Base-by-base conservation (phyloP, 2,888 invertebrate genomes). In the Dasysyrphus tricinctus region DNA sequence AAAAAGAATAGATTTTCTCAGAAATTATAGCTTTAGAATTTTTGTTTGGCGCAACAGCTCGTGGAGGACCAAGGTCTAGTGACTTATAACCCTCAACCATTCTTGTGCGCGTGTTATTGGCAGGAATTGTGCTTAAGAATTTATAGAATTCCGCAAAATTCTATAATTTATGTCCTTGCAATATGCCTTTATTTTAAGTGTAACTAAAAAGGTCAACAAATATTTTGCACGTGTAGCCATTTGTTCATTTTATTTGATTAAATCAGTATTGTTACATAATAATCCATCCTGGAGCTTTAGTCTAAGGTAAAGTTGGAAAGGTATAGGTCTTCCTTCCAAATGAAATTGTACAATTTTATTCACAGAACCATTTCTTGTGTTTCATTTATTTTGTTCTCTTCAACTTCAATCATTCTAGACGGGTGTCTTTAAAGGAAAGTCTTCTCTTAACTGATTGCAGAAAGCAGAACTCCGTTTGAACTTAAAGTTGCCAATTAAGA, bases 401-500 rank as follows among this genome's bases (percentile, higher is more conserved):
- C 19, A 16, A 57, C 16, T 57, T 57, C 34, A 57, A 57, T 37
- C 57, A 34, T 16, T 37, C 6, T 16, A 16, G n/a, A 16, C 11
- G 4, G n/a, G n/a, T 47, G 47, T 11, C 16, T 57, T 16, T 37
- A 57, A 16, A 11, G 16, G 16, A 16, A 34, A 57, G 6, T 19
- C 34, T 16, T 37, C 12, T 19, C 12, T 11, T 37, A 11, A 57
- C 5, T 37, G 57, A 32, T 56, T 56, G 32, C n/a, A 32, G 54
- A 56, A 56, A 9, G 16, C 3, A 16, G 5, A 34, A 16, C 34
- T 16, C 37, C 3, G 29, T 6, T 16, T 34, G 34, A 34, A 37
- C 16, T 57, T 37, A 34, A 57, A 34, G 16, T 16, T 57, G 34
- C 34, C 34, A 57, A 57, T 37, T 57, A 57, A 57, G 57, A 57